Evolutionary conservation across 2,888 invertebrate genomes (phyloP), one percentile per base, ranked within the genome.

Genomic region (Endotricha flammealis): DNA sequence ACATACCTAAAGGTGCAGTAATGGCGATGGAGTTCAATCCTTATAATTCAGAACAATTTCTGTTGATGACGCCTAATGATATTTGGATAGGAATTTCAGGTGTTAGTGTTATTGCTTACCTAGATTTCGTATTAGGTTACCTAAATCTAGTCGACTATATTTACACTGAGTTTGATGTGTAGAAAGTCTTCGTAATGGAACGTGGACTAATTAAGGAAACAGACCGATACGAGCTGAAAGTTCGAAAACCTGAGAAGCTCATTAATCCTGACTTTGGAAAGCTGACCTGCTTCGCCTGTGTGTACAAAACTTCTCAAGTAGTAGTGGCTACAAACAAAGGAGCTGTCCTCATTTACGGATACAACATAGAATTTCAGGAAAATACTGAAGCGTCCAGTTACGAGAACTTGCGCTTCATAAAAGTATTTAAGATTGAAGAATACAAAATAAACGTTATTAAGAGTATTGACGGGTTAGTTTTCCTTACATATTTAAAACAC

Each of bases 221-320:
- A 0, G 64, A 77, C 13, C 56, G 65, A 11, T 81, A 73, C 38
- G 65, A 79, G 38, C 47, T 85, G 0, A 75, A 68, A 42, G 46
- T 80, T n/a, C 54, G 61, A 6, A 51, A 50, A 32, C 55, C 67
- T 1, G 52, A 58, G 0, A 68, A 64, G 35, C 63, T 60, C 1
- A 44, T 50, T 1, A 48, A 42, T 25, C 45, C 64, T 3, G 79
- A 78, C 0, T 55, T 71, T 12, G 90, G 90, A 0, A 61, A 51
- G 9, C 63, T 89, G 3, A 87, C 85, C 2, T 81, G 83, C 40
- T 89, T 87, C 42, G 83, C 88, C 0, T 90, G 88, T 51, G 74
- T 90, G 1, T 54, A 69, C 1, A 62, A 65, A 4, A 85, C 87
- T 0, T 69, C 83, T 9, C 88, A 88, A 57, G 76, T 86, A 10